These are phyloP conservation scores for Lysandra bellargus DNA, from an alignment of 2,888 invertebrate genomes.

Conservation along the genomic window DNA sequence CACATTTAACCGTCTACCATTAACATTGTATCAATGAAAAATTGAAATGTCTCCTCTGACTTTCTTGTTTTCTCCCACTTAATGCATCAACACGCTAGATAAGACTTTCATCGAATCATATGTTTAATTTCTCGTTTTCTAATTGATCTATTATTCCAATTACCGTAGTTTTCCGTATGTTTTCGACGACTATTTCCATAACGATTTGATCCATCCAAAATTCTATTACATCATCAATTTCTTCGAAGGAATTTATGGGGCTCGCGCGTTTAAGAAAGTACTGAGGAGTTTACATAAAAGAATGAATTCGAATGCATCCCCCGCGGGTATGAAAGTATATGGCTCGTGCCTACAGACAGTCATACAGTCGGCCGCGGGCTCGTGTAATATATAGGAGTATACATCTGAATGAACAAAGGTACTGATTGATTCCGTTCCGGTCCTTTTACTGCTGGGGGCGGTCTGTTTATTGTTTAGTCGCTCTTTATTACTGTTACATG, in stretches of 20 bases:
- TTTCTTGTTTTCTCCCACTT: conserved; percentile 11
- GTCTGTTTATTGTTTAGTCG: not conserved
- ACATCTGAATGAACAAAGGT: conserved; percentile 19
- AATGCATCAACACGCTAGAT: not conserved
- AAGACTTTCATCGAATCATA: conserved; percentile 16
- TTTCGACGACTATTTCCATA: not conserved
- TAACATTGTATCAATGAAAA: conserved; percentile 26
- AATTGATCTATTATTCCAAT: conserved; percentile 19
- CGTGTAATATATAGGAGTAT: not conserved
- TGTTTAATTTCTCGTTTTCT: conserved; percentile 7
- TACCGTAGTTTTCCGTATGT: not conserved
- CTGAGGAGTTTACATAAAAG: conserved; percentile 1
- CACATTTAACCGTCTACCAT: not conserved
- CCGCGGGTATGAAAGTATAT: conserved; percentile 22
- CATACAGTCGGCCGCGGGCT: not conserved
- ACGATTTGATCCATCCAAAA: not conserved
- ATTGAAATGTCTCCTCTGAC: not conserved
- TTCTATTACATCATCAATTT: not conserved
- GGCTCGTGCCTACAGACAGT: conserved; percentile 14
- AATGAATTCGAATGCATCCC: conserved; percentile 18
- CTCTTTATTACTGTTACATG: not conserved
- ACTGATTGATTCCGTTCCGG: conserved; percentile 22
- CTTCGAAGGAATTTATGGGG: not conserved
- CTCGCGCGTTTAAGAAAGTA: conserved; percentile 19
- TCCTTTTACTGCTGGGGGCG: conserved; percentile 17